Base-by-base conservation (phyloP, 1,140 invertebrate species). In the Drosophila obscura region DNA sequence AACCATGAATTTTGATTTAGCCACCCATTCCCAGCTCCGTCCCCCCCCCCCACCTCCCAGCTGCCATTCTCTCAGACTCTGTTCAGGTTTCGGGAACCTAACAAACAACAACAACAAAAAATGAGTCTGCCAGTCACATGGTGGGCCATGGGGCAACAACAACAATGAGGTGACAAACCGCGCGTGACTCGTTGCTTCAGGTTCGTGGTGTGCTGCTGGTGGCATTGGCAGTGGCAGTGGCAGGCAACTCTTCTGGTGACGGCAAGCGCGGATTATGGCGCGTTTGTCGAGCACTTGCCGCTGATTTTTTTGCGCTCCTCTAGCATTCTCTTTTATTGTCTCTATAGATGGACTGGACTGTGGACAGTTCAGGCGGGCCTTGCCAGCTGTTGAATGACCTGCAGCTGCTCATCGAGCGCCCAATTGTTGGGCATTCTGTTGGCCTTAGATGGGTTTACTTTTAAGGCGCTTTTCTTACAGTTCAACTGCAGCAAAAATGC, bases 1-100 rank as follows among this genome's bases (percentile, higher is more conserved):
- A 83, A 77, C 79, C 87, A 90, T 90, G 88, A 90, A 90, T 88
- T 84, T 89, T 90, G 89, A 90, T 90, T 90, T 90, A 80, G 82
- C 48, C 50, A 41, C 48, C 52, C 19, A 55, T 46, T 35, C 46
- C 35, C 9, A 4, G 11, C 1, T 3, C 11, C 19, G 4, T 3
- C 11, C 19, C 19, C 19, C 19, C 19, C 19, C n/a, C n/a, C n/a
- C n/a, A n/a, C n/a, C n/a, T n/a, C n/a, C n/a, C n/a, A n/a, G n/a
- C n/a, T n/a, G n/a, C n/a, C n/a, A n/a, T n/a, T n/a, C n/a, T n/a
- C n/a, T 16, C 19, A 19, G 19, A 1, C 19, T 19, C 19, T 1
- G 19, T 19, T 19, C 8, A 11, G 44, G 44, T 41, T 46, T 69
- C 28, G 48, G 35, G n/a, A 3, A 9, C 11, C 35, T 15, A 22